Conservation (phyloP, 2,113 vertebrate genomes). For the Chrysochloris asiatica region DNA sequence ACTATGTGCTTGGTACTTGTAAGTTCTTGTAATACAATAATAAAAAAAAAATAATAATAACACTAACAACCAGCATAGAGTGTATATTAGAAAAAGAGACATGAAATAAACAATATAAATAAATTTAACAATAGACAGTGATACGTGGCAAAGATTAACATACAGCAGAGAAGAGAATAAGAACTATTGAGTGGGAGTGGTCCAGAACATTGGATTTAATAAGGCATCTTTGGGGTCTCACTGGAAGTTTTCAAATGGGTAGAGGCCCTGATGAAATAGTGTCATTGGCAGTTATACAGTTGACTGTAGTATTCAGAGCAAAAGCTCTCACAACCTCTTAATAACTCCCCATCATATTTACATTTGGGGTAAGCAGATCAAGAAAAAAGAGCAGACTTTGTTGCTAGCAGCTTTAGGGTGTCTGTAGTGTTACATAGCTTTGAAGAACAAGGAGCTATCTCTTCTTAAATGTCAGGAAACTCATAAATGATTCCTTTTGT, state of each 20-base stretch:
- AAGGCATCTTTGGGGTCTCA: rapidly evolving
- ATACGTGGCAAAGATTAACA: too few relatives aligned
- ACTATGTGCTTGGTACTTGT: too few relatives aligned
- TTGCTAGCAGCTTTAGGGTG: rapidly evolving
- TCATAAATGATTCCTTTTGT: rapidly evolving
- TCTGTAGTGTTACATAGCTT: rapidly evolving
- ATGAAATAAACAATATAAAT: too few relatives aligned
- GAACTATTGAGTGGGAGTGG: rapidly evolving
- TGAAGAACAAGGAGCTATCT: neutral
- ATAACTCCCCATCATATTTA: too few relatives aligned
- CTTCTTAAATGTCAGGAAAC: neutral
- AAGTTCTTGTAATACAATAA: too few relatives aligned
- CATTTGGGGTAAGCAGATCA: rapidly evolving
- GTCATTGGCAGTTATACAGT: rapidly evolving
- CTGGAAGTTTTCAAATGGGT: rapidly evolving
- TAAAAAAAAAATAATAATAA: rapidly evolving
- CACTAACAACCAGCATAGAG: too few relatives aligned
- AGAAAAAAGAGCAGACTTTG: neutral
- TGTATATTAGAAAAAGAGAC: neutral
- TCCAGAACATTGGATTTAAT: rapidly evolving
- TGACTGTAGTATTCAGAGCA: neutral
- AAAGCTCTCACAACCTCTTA: neutral
- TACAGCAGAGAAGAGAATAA: rapidly evolving
- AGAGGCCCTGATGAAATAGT: neutral
- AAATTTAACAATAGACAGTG: rapidly evolving